These are phyloP conservation scores for Cacoxenus indagator DNA, from an alignment of 2,888 invertebrate species.

Conservation along the genomic window DNA sequence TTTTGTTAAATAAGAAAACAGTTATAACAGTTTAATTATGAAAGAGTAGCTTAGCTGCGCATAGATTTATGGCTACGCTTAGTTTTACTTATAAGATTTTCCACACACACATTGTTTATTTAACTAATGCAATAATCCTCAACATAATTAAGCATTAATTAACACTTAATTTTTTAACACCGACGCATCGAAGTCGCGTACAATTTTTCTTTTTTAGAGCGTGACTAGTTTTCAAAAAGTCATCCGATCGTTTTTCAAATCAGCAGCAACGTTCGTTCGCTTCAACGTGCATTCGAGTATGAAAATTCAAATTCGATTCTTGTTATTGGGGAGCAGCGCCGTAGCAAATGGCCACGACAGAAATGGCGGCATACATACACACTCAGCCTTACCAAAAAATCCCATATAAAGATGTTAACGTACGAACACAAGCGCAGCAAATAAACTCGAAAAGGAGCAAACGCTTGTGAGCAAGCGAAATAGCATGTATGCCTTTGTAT, in stretches of 20 bases:
- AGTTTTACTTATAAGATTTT: background rate
- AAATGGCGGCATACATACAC: slow-evolving; percentile 38
- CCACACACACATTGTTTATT: background rate
- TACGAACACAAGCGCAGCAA: slow-evolving; percentile 49
- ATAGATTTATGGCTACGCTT: too few relatives aligned
- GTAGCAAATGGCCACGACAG: slow-evolving; percentile 41
- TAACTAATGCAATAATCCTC: background rate
- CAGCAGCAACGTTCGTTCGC: slow-evolving; percentile 48
- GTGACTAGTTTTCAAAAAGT: slow-evolving; percentile 45
- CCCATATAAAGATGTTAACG: slow-evolving; percentile 25
- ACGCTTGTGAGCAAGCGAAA: slow-evolving; percentile 32
- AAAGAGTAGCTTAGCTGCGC: too few relatives aligned
- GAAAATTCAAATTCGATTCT: slow-evolving; percentile 67
- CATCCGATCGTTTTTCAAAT: slow-evolving; percentile 48
- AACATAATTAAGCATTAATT: background rate
- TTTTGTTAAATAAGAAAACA: background rate
- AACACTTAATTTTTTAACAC: background rate
- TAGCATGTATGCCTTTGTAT: slow-evolving; percentile 24
- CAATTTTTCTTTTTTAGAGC: slow-evolving; percentile 31
- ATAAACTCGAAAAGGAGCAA: slow-evolving; percentile 17
- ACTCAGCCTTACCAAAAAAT: slow-evolving; percentile 30
- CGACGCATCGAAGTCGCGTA: slow-evolving; percentile 40
- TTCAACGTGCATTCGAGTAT: slow-evolving; percentile 50
- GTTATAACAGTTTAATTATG: background rate
- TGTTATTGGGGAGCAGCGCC: slow-evolving; percentile 46